These are phyloP conservation scores for Leucozona laternaria DNA, from an alignment of 2,888 invertebrate genomes.

Conservation along the genomic window DNA sequence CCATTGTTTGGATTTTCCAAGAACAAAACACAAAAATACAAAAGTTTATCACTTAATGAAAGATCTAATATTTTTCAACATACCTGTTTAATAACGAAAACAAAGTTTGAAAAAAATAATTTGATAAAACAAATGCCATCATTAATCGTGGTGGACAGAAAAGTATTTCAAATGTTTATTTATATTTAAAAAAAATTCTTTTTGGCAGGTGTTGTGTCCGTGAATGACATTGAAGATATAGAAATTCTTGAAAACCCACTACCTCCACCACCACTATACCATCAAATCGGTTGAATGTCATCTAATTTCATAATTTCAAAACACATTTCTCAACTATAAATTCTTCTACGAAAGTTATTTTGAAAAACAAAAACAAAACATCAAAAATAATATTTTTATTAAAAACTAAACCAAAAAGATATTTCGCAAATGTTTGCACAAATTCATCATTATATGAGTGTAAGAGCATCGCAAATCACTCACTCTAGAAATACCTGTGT, in stretches of 20 bases:
- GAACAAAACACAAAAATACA: neutral
- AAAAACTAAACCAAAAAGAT: neutral
- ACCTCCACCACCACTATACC: neutral
- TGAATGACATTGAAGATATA: constrained; percentile 7
- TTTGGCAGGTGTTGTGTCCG: constrained; percentile 15
- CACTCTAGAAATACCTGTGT: constrained; percentile 18
- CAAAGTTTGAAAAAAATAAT: neutral
- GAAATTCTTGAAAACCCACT: neutral
- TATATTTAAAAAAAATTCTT: neutral
- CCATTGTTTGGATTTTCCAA: too few species aligned
- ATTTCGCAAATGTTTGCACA: neutral
- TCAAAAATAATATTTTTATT: neutral
- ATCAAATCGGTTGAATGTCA: constrained; percentile 10
- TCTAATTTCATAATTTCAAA: constrained; percentile 22
- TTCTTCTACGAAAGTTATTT: neutral
- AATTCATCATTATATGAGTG: neutral
- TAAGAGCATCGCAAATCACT: constrained; percentile 23
- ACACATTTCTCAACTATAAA: constrained; percentile 4
- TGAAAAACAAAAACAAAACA: neutral
- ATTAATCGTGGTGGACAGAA: neutral
- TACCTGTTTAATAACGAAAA: neutral
- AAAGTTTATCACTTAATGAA: neutral
- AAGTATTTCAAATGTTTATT: neutral
- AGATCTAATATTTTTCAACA: neutral
- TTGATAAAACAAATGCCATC: neutral